Conservation (phyloP, 2,113 vertebrate genomes). For the Vulpes ferrilata region DNA sequence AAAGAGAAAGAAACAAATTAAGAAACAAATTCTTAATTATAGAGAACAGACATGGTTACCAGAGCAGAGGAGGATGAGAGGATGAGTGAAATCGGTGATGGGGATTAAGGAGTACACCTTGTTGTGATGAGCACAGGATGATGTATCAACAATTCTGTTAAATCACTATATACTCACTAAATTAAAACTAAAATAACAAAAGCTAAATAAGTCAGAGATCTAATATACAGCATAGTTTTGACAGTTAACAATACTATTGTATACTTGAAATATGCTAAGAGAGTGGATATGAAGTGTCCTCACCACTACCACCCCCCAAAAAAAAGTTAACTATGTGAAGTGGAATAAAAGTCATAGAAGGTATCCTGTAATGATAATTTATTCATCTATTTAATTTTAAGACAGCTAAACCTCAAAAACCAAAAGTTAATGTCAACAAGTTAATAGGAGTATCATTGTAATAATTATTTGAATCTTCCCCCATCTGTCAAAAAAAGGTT, state of each 20-base stretch:
- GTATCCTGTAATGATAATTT: neutral
- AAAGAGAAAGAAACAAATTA: neutral
- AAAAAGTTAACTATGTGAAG: neutral
- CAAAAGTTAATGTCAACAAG: neutral
- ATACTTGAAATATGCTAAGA: neutral
- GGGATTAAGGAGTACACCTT: neutral
- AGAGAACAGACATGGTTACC: neutral
- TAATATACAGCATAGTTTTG: neutral
- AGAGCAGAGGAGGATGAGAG: neutral
- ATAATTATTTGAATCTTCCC: slow-evolving; percentile 4
- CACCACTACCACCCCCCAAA: neutral
- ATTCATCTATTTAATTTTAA: slow-evolving; percentile 37
- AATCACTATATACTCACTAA: neutral
- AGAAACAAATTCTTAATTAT: neutral
- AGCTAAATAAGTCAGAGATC: neutral
- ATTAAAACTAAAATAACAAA: neutral
- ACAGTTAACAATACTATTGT: neutral
- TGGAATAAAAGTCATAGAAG: neutral
- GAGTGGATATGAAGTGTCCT: neutral
- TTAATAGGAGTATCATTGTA: neutral
- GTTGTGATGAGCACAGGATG: neutral
- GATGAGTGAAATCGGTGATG: neutral
- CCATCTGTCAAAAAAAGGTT: neutral
- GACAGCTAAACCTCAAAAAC: neutral
- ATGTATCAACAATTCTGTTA: neutral